Conservation (phyloP, 2,797 vertebrate species). For the Ctenosaura bakeri region DNA sequence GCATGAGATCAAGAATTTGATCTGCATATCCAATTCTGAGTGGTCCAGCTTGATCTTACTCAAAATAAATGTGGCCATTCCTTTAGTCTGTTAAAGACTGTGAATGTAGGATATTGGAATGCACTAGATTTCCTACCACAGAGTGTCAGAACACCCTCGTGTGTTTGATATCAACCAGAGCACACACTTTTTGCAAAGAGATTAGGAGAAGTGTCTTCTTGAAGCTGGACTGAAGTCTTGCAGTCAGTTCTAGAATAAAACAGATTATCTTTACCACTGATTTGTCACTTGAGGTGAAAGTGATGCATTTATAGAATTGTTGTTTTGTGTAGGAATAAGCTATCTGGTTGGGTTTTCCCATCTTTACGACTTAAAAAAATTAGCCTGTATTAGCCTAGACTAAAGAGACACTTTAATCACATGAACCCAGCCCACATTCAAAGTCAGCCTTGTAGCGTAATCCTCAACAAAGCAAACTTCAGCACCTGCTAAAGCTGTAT, state of each 20-base stretch:
- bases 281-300: slow-evolving; percentile 66
- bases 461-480: slow-evolving; percentile 64
- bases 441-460: slow-evolving; percentile 55
- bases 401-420: slow-evolving; percentile 37
- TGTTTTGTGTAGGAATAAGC: slow-evolving; percentile 42
- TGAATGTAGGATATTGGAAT: neutral
- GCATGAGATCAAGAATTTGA: neutral
- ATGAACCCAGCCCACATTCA: slow-evolving; percentile 62
- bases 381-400: slow-evolving; percentile 34
- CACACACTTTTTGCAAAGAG: slow-evolving; percentile 60
- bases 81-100: neutral
- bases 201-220: slow-evolving; percentile 55
- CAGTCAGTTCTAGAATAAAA: slow-evolving; percentile 52
- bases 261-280: slow-evolving; percentile 65
- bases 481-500: slow-evolving; percentile 55
- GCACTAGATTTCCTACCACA: neutral
- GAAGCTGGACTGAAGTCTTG: slow-evolving; percentile 45
- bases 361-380: slow-evolving; percentile 51
- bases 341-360: neutral
- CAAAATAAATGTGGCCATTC: neutral
- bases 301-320: slow-evolving; percentile 46
- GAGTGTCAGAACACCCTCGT: slow-evolving; percentile 64
- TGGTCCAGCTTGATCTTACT: neutral
- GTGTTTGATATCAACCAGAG: slow-evolving; percentile 66
- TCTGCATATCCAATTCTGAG: neutral